A percentile compares a stretch with the other conserved stretches of the same genome.
Evolutionary conservation across 1,140 invertebrate genomes (phyloP).

Genomic region (Bombus polaris): DNA sequence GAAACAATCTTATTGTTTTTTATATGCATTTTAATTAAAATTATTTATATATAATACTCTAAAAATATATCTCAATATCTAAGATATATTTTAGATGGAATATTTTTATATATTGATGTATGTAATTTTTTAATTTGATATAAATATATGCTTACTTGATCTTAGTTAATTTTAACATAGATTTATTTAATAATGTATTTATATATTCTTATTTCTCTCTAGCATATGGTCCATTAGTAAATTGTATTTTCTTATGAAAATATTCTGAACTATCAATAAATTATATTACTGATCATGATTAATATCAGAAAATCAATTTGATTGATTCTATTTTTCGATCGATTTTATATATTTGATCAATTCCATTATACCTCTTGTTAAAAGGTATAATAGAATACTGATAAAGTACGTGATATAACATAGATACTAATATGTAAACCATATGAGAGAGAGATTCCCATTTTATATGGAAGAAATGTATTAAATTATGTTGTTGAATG

Average conservation of each 20-base stretch:
- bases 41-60: neutral
- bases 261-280: neutral
- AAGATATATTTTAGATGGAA: slow-evolving; percentile 12
- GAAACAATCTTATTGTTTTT: slow-evolving; percentile 4
- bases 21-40: neutral
- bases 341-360: no score
- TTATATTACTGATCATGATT: neutral
- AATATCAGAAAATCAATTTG: neutral
- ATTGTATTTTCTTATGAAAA: neutral
- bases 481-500: neutral
- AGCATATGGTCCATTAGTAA: neutral
- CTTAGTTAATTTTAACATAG: neutral
- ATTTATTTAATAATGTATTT: neutral
- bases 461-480: neutral
- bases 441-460: neutral
- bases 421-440: neutral
- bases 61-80: neutral
- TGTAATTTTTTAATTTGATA: neutral
- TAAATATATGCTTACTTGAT: slow-evolving; percentile 15
- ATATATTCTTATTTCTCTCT: neutral
- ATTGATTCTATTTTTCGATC: no score
- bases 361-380: neutral
- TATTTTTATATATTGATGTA: neutral
- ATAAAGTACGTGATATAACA: neutral
- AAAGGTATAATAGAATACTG: neutral